phyloP scores from a whole-genome alignment of 2,797 vertebrate genomes.

The Argya squamiceps region DNA sequence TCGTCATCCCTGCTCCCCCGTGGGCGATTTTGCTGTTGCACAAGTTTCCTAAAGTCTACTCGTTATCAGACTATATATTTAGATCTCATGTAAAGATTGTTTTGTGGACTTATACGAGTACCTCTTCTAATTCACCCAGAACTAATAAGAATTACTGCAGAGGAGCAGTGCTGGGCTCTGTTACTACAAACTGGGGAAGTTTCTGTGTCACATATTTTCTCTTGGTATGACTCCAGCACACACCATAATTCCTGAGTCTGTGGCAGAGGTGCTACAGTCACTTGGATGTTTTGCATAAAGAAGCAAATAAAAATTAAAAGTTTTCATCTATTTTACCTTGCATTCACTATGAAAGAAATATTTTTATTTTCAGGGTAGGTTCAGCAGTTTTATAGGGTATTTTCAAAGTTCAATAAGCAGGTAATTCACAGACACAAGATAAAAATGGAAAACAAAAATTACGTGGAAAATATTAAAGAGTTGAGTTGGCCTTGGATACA shows the following conservation, averaged over 20 bases:
- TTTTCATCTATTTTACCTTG: background rate
- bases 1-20: rapidly evolving
- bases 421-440: background rate
- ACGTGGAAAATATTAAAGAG: background rate
- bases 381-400: background rate
- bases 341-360: background rate
- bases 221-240: background rate
- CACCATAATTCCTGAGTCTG: background rate
- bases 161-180: background rate
- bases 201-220: background rate
- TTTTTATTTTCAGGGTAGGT: background rate
- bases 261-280: background rate
- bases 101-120: background rate
- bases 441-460: background rate
- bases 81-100: background rate
- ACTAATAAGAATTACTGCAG: background rate
- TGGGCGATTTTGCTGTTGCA: background rate
- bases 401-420: background rate
- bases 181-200: background rate
- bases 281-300: background rate
- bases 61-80: background rate
- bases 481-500: background rate
- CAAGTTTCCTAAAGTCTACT: background rate
- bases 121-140: background rate
- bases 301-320: background rate